A percentile compares a stretch with the other conserved stretches of the same genome.
Evolutionary conservation across 2,113 vertebrate genomes (phyloP).

Genomic region (Chrysochloris asiatica): DNA sequence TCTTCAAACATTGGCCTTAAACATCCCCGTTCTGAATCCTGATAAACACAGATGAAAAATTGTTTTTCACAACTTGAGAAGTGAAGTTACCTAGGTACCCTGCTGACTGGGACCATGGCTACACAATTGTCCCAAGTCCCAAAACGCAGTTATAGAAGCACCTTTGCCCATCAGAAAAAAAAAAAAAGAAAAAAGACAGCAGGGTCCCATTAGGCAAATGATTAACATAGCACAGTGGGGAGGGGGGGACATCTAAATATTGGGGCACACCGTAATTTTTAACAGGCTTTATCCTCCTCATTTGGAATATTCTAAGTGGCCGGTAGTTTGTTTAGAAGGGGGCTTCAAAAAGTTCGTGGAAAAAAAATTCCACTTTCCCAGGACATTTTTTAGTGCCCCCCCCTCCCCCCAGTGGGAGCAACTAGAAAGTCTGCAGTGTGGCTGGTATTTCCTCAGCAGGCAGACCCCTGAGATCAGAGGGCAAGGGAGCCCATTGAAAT

Average conservation of each 20-base stretch:
- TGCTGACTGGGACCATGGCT: not conserved
- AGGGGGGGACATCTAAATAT: no score
- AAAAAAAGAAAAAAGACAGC: no score
- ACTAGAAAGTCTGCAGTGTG: not conserved
- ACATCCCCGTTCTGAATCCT: not conserved
- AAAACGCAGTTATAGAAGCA: not conserved
- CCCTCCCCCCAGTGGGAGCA: no score
- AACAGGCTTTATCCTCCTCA: not conserved
- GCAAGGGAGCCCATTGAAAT: constrained; percentile 64
- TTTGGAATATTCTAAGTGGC: not conserved
- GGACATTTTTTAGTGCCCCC: no score
- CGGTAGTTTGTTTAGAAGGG: not conserved
- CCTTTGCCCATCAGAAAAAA: not conserved
- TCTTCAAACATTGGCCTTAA: not conserved
- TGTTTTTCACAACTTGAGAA: not conserved
- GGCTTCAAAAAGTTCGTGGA: no score
- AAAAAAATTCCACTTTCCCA: no score
- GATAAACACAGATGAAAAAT: not conserved
- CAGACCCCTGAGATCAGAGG: not conserved
- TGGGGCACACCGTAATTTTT: not conserved
- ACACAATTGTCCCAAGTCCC: not conserved
- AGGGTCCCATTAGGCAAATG: constrained; percentile 5
- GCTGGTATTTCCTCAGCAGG: not conserved
- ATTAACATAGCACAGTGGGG: not conserved
- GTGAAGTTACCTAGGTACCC: not conserved